Conservation (phyloP, 2,797 vertebrate species). For the Danio tinwini region DNA sequence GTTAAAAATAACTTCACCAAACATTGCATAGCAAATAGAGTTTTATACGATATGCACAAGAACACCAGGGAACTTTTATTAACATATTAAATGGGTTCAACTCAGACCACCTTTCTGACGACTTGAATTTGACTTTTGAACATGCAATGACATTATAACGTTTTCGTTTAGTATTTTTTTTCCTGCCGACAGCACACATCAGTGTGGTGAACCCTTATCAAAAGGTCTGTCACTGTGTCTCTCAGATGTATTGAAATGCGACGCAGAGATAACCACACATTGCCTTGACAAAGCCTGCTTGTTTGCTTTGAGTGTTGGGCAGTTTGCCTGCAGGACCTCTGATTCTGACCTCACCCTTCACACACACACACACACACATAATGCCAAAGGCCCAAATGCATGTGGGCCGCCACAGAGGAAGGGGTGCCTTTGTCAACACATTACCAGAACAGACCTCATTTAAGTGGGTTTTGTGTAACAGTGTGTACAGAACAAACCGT, state of each 20-base stretch:
- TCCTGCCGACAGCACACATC: neutral
- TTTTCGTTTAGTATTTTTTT: neutral
- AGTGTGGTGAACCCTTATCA: neutral
- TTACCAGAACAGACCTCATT: constrained; percentile 57
- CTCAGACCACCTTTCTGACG: neutral
- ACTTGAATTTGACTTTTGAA: neutral
- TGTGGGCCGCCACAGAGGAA: constrained; percentile 48
- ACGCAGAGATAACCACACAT: constrained; percentile 75
- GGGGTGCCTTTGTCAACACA: constrained; percentile 54
- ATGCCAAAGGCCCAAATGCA: constrained; percentile 58
- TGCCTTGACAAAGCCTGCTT: constrained; percentile 77
- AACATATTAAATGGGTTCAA: neutral
- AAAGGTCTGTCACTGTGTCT: constrained; percentile 47
- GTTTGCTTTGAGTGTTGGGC: constrained; percentile 77
- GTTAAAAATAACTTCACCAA: no score
- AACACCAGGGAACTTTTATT: neutral
- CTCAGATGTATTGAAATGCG: constrained; percentile 74
- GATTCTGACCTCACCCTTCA: constrained; percentile 79
- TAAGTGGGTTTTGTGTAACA: constrained; percentile 36
- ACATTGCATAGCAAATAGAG: no score
- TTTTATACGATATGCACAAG: neutral
- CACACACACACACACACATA: constrained; percentile 69
- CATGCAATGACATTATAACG: neutral
- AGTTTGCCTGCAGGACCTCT: constrained; percentile 72
- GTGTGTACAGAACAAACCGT: constrained; percentile 31